A percentile compares a stretch with the other conserved stretches of the same genome.
phyloP scores from a whole-genome alignment of 2,888 invertebrate species.

The Drosophila mercatorum region DNA sequence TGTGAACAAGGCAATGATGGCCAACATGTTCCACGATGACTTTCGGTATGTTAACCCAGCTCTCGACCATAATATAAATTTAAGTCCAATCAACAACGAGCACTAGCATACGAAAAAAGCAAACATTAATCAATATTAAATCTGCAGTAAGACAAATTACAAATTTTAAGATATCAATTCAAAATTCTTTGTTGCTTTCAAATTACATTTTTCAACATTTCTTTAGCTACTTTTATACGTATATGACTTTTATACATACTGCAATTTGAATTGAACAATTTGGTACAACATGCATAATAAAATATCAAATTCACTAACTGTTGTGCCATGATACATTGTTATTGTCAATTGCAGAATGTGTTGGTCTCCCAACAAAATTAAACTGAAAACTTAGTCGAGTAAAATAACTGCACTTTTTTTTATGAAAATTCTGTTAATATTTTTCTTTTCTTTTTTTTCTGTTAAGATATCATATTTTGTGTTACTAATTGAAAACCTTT shows the following conservation, averaged over 20 bases:
- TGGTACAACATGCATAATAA: background rate
- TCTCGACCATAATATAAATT: background rate
- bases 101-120: background rate
- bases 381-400: background rate
- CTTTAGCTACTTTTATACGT: background rate
- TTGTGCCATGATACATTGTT: background rate
- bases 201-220: background rate
- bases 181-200: background rate
- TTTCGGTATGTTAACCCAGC: slow-evolving; percentile 87
- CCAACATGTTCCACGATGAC: slow-evolving; percentile 97
- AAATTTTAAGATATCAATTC: background rate
- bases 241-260: background rate
- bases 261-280: background rate
- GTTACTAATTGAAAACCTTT: background rate
- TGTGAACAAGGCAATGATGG: slow-evolving; percentile 93
- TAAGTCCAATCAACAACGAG: background rate
- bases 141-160: background rate
- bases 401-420: background rate
- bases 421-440: too few species aligned
- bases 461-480: background rate
- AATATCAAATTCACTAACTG: background rate
- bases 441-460: too few species aligned
- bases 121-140: background rate
- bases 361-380: background rate
- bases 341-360: background rate